Base-by-base conservation (phyloP, 2,888 invertebrate genomes). In the Chaetogeoica ovagalla region DNA sequence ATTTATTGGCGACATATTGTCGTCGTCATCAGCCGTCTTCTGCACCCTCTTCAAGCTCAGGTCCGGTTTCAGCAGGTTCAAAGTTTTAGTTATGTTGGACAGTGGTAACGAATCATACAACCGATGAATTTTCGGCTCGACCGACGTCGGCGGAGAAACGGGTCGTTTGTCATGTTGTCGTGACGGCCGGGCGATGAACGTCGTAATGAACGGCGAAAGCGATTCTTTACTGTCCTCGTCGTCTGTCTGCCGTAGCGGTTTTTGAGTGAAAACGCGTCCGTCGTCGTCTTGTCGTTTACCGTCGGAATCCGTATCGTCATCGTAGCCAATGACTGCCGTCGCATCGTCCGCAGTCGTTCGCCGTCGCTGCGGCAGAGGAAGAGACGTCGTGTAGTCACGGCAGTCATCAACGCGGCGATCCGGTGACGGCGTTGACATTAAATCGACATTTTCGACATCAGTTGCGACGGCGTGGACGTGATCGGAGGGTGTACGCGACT, bases 41-140 rank as follows among this genome's bases (percentile, higher is more conserved):
- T 39, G 62, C 23, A 30, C 30, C 4, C 30, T 30, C 30, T 70
- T 79, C 55, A 79, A 21, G 21, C 77, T 79, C 8, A 79, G 55
- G 0, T 70, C 77, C 4, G 77, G 70, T 19, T 70, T 79, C 8
- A 79, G 55, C 52, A 70, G 55, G 2, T 79, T 63, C 23, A 55
- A 70, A 19, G 77, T 55, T 43, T 79, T 79, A 17, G 63, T 8
- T 7, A 55, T 63, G 55, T 79, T 39, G 5, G 55, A 63, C 37
- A n/a, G n/a, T n/a, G 70, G 63, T 23, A 63, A 7, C 55, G 62
- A 55, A 7, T 17, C n/a, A 15, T 75, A 66, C 15, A 60, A 30
- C 17, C 30, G 60, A n/a, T n/a, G 13, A 60, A 17, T 17, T 11
- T 5, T 4, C 5, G 43, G n/a, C 1, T 13, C 3, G 13, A 5